phyloP scores from a whole-genome alignment of 2,797 vertebrate species.

The Atherinosoma microstoma region DNA sequence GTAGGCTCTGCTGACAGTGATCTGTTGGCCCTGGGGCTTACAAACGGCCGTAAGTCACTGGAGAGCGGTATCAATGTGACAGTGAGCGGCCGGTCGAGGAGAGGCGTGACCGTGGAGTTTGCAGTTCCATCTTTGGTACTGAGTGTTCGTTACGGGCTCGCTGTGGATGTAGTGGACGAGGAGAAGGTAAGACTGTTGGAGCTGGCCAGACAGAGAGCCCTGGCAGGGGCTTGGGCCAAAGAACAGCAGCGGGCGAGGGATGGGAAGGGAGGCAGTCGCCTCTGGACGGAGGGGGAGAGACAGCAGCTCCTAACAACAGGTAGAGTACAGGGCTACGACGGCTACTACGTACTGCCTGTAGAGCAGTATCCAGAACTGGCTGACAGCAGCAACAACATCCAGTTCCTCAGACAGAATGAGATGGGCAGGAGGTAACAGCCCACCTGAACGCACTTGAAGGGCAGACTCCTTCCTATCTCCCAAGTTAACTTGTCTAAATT shows the following conservation, averaged over 20 bases:
- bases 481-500: slow-evolving; percentile 52
- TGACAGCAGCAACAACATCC: slow-evolving; percentile 99
- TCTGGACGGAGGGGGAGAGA: slow-evolving; percentile 98
- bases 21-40: slow-evolving; percentile 92
- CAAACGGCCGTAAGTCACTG: slow-evolving; percentile 92
- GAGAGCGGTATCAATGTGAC: slow-evolving; percentile 95
- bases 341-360: slow-evolving; percentile 97
- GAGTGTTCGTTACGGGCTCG: slow-evolving; percentile 93
- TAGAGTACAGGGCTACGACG: slow-evolving; percentile 96
- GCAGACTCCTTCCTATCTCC: slow-evolving; percentile 51
- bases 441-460: slow-evolving; percentile 81
- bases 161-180: slow-evolving; percentile 92
- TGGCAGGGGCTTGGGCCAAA: slow-evolving; percentile 93
- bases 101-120: slow-evolving; percentile 95
- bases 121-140: slow-evolving; percentile 89
- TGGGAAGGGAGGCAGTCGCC: slow-evolving; percentile 93
- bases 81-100: slow-evolving; percentile 93
- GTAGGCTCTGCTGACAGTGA: slow-evolving; percentile 93
- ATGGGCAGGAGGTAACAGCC: slow-evolving; percentile 99
- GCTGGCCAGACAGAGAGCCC: slow-evolving; percentile 93
- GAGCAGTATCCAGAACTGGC: slow-evolving; percentile 99
- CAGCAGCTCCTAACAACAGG: slow-evolving; percentile 95
- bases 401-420: slow-evolving; percentile 99
- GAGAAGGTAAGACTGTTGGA: slow-evolving; percentile 95
- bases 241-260: slow-evolving; percentile 95